Percentiles rank a stretch among this genome's conserved stretches.
phyloP scores from a whole-genome alignment of 2,113 vertebrate genomes.

The Nothoprocta perdicaria region DNA sequence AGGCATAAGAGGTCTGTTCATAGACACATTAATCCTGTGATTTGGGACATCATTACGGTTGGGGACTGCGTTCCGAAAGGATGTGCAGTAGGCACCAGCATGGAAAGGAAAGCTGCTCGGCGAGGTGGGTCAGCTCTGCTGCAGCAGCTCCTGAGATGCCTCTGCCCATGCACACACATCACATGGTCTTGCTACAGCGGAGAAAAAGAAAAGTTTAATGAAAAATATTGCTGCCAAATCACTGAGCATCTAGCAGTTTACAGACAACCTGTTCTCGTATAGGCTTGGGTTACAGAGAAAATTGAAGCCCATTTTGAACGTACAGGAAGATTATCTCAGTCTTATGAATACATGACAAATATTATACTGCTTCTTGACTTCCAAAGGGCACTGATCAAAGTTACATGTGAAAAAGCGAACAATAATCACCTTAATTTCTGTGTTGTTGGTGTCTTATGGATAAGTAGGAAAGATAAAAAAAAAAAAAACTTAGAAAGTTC shows the following conservation, averaged over 20 bases:
- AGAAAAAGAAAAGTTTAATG: background rate
- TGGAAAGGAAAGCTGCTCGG: conserved; percentile 25
- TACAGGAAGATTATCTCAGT: background rate
- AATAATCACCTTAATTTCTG: background rate
- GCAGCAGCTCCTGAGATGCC: background rate
- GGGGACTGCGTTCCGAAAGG: conserved; percentile 68
- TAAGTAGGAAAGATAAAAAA: background rate
- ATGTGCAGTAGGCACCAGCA: conserved; percentile 58
- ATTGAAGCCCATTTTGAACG: background rate
- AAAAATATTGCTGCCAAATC: conserved; percentile 4
- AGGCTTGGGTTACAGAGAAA: conserved; percentile 25
- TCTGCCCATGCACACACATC: background rate
- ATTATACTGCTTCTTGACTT: background rate
- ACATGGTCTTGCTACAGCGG: background rate
- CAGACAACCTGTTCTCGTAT: background rate
- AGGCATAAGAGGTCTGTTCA: conserved; percentile 87
- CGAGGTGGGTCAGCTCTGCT: conserved; percentile 32
- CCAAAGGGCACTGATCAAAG: background rate
- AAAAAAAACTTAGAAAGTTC: background rate
- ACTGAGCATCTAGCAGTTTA: conserved; percentile 13
- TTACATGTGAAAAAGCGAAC: background rate
- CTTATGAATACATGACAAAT: background rate
- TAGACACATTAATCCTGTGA: conserved; percentile 87
- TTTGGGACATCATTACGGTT: conserved; percentile 81
- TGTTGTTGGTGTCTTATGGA: background rate